Evolutionary conservation across 2,888 invertebrate species (phyloP), one percentile per base, ranked within the genome.

Genomic region (Pristionchus mayeri): DNA sequence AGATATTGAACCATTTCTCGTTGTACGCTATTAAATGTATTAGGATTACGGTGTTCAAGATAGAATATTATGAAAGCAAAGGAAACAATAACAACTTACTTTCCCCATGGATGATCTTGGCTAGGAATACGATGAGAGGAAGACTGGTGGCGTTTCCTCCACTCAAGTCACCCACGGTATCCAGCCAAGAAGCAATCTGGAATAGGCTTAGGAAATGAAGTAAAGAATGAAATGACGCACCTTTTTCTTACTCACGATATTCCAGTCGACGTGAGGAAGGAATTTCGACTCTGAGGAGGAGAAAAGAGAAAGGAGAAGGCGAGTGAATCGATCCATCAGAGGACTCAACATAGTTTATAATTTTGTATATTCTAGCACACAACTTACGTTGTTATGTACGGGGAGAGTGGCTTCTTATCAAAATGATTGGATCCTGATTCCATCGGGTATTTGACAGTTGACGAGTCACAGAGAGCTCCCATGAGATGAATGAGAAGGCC

Each of bases 261-360:
- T 16, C 71, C 71, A 71, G 9, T 71, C 71, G 40, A 71, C 40
- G 6, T 44, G 44, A 44, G 71, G 71, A 1, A 71, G 71, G 71
- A 44, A 71, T 13, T 71, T 71, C 9, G 71, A 71, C 3, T 71
- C 18, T 7, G 7, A 40, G 71, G 16, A 6, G 71, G 52, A 80
- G 52, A 52, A 57, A 6, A 80, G 24, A 9, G 44, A 37, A 24
- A 54, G 57, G 30, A 80, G 37, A 3, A 80, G 80, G 24, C 80
- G 80, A 57, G 57, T 37, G 37, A 80, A 57, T 37, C 57, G 21
- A n/a, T 80, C 80, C 80, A 57, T 76, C 1, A 76, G 50, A 27
- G 76, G 76, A 27, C 76, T 76, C 50, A 27, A 48, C 27, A 11
- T 6, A 57, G 57, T 57, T 57, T 24, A 13, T 18, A 24, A 24